Conservation (phyloP, 2,888 invertebrate genomes). For the Fissipunctia ypsillon region DNA sequence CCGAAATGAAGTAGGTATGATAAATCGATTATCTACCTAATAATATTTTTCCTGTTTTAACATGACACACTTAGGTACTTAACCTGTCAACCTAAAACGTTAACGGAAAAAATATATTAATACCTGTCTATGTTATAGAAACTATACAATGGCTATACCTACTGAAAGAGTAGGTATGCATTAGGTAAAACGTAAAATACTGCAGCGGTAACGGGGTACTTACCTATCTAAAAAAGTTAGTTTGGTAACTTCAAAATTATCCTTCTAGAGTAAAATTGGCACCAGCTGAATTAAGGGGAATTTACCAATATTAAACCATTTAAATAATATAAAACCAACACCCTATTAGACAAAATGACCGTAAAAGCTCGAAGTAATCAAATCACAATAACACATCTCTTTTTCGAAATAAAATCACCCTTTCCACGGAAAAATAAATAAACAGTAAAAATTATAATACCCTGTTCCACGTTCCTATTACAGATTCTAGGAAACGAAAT, state of each 20-base stretch:
- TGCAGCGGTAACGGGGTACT: not conserved
- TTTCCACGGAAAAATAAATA: conserved; percentile 76
- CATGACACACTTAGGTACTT: no score
- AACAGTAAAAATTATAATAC: conserved; percentile 70
- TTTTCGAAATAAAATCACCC: conserved; percentile 60
- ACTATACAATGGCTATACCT: not conserved
- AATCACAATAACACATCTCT: conserved; percentile 38
- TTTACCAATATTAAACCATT: not conserved
- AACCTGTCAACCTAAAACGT: no score
- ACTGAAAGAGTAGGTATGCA: no score
- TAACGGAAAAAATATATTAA: no score
- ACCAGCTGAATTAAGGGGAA: not conserved
- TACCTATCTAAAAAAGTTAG: not conserved
- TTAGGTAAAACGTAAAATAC: no score
- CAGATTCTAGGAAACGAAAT: conserved; percentile 76
- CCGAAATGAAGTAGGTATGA: no score
- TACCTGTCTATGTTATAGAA: no score
- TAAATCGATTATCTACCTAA: no score
- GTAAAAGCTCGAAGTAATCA: conserved; percentile 55
- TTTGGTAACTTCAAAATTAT: not conserved
- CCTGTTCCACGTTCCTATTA: conserved; percentile 75
- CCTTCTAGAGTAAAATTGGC: not conserved
- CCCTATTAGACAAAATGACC: conserved; percentile 11
- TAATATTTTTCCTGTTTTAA: no score
- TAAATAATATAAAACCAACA: conserved; percentile 20